Evolutionary conservation across 2,888 invertebrate species (phyloP).

Genomic region (Apodemia zela): DNA sequence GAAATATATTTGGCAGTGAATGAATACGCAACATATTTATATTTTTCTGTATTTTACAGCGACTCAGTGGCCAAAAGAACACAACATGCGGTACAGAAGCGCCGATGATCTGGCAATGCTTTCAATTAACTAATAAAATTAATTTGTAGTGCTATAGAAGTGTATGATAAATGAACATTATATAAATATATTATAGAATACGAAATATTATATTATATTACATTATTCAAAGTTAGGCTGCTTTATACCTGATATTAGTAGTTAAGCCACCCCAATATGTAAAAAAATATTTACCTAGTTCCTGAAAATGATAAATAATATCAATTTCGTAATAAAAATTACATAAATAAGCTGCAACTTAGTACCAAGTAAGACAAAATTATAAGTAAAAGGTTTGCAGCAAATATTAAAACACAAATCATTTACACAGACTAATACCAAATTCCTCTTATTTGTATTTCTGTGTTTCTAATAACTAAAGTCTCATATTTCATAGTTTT

Average conservation of each 20-base stretch:
- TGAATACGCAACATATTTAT: no score
- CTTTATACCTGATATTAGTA: conserved; percentile 9
- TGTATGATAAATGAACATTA: conserved; percentile 1
- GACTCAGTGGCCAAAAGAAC: conserved; percentile 77
- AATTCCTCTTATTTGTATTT: no score
- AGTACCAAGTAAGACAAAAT: no score
- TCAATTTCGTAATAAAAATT: no score
- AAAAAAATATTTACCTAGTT: conserved; percentile 6
- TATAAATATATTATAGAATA: not conserved
- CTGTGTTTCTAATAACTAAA: no score
- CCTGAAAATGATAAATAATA: not conserved
- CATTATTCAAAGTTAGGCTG: not conserved
- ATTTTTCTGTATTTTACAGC: conserved; percentile 48
- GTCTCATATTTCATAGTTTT: no score
- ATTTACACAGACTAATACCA: no score
- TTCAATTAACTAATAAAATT: conserved; percentile 37
- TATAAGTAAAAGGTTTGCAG: no score
- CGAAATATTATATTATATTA: not conserved
- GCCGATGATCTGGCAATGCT: conserved; percentile 65
- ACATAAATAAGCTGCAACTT: no score
- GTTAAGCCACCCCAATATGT: not conserved
- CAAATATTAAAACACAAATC: no score
- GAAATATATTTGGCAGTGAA: no score
- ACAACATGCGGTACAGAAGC: conserved; percentile 70
- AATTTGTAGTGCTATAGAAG: not conserved